A percentile compares a stretch with the other conserved stretches of the same genome.
Evolutionary conservation across 2,888 invertebrate species (phyloP).

Genomic region (Ctenicera cuprea): DNA sequence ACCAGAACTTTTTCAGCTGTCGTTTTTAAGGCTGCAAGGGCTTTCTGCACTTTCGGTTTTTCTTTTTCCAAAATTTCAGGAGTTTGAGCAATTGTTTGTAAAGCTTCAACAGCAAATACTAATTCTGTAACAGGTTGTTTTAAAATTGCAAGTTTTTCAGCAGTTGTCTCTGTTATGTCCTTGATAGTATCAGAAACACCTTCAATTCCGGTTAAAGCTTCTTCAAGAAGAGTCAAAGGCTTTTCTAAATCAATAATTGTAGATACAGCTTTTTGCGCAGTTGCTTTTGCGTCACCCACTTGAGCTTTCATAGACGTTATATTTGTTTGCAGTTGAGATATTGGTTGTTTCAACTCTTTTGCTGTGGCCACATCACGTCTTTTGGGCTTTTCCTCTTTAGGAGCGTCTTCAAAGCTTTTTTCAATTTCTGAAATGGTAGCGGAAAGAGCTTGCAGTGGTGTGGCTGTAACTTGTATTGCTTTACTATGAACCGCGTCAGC

Average conservation of each 20-base stretch:
- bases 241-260: constrained; percentile 8
- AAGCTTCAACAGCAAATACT: not conserved
- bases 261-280: constrained; percentile 13
- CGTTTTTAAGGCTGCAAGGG: constrained; percentile 47
- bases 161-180: constrained; percentile 13
- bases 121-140: not conserved
- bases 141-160: constrained; percentile 43
- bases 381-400: not conserved
- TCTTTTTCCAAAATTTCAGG: constrained; percentile 23
- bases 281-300: not conserved
- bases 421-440: constrained; percentile 24
- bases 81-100: not conserved
- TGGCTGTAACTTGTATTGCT: not conserved
- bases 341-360: constrained; percentile 31
- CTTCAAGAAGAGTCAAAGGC: not conserved
- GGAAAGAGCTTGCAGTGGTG: not conserved
- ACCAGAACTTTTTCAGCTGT: not conserved
- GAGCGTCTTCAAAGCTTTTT: not conserved
- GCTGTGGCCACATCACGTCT: constrained; percentile 13
- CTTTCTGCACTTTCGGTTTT: constrained; percentile 54
- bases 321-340: constrained; percentile 15
- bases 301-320: constrained; percentile 8
- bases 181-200: not conserved
- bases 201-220: constrained; percentile 10
- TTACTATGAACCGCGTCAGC: not conserved